Conservation (phyloP, 2,113 vertebrate genomes). For the Ammospiza caudacuta region DNA sequence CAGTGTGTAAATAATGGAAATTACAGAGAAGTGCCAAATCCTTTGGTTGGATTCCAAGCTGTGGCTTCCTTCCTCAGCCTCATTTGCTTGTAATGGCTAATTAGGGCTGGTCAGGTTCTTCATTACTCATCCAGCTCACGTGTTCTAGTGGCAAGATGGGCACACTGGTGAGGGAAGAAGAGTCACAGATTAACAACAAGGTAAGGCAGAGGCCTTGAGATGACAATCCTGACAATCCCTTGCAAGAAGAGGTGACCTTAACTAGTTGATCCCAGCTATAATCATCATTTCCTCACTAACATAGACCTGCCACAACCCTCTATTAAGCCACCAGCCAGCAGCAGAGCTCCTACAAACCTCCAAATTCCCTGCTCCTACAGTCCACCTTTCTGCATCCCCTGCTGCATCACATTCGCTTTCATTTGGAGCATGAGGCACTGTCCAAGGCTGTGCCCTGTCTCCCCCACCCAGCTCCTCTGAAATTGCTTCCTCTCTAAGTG, state of each 20-base stretch:
- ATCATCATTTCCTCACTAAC: neutral
- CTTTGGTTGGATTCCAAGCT: conserved; percentile 36
- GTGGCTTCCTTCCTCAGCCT: conserved; percentile 28
- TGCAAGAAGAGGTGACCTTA: neutral
- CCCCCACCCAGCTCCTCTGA: neutral
- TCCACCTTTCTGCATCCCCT: neutral
- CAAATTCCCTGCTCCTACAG: neutral
- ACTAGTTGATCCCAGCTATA: neutral
- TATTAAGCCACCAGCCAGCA: neutral
- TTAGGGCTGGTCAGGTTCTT: conserved; percentile 56
- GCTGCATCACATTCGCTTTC: neutral
- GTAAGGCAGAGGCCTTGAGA: neutral
- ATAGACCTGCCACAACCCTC: neutral
- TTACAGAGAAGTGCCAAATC: conserved; percentile 22
- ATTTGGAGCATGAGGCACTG: neutral
- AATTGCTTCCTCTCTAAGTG: neutral
- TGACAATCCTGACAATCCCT: neutral
- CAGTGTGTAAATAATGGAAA: conserved; percentile 28
- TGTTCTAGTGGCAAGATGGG: neutral
- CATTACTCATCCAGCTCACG: conserved; percentile 35
- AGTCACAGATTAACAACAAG: neutral
- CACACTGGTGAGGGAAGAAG: neutral
- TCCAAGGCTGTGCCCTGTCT: neutral
- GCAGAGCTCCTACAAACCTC: neutral
- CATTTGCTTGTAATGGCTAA: conserved; percentile 63